These are phyloP conservation scores for Bactericera cockerelli DNA, from an alignment of 1,140 invertebrate genomes.

Conservation along the genomic window DNA sequence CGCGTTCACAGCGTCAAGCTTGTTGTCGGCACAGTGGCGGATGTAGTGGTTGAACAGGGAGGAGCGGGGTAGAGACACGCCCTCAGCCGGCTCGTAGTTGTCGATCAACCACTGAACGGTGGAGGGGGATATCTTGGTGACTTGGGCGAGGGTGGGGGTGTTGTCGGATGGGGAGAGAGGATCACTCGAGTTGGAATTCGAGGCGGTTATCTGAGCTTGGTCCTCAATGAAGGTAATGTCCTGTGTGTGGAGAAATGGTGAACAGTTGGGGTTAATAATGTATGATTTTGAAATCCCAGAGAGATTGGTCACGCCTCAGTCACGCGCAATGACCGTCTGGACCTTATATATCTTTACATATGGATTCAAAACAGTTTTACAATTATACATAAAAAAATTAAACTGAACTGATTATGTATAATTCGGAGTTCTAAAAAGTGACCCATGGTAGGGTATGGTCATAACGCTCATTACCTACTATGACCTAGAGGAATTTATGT, in stretches of 20 bases:
- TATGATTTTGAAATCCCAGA: no score
- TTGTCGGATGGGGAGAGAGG: neutral
- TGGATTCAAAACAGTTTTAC: no score
- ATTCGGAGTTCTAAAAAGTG: no score
- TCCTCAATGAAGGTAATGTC: slow-evolving; percentile 11
- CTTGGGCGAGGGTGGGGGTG: neutral
- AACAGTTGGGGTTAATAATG: no score
- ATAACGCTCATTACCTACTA: no score
- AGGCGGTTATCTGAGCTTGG: neutral
- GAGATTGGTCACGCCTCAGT: no score
- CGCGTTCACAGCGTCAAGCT: slow-evolving; percentile 94
- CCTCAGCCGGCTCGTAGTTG: slow-evolving; percentile 96
- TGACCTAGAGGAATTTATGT: no score
- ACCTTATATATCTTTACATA: no score
- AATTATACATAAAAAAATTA: no score
- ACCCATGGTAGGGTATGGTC: no score
- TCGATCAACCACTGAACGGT: slow-evolving; percentile 94
- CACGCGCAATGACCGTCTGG: no score
- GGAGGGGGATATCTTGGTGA: slow-evolving; percentile 11
- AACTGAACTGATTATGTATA: no score
- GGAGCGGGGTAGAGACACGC: slow-evolving; percentile 87
- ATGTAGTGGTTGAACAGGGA: slow-evolving; percentile 95
- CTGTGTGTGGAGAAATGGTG: neutral
- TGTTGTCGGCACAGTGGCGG: slow-evolving; percentile 83
- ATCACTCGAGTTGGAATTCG: neutral